Base-by-base conservation (phyloP, 2,888 invertebrate genomes). In the Pheosia gnoma region DNA sequence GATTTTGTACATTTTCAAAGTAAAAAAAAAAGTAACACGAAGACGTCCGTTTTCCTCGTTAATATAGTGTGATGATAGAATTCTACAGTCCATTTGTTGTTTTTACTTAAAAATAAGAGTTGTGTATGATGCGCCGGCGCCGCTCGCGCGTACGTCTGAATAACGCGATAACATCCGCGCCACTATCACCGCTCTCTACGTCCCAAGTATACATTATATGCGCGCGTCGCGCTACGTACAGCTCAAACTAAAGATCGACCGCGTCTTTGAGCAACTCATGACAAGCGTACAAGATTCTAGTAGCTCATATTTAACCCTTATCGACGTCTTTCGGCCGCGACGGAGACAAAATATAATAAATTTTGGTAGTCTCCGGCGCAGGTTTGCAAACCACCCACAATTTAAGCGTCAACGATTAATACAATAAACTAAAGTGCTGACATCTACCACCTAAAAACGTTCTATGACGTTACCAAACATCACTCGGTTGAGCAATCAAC, bases 1-100 rank as follows among this genome's bases (percentile, higher is more conserved):
- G 88, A 89, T 90, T 93, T 93, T 93, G 93, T 93, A 93, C 93
- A 92, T 92, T 92, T 88, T 88, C 88, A 89, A 90, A 84, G 79
- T 82, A 85, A 85, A 85, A 86, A 86, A 25, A 84, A 85, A 85
- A 80, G 69, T 77, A 86, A 86, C 85, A 84, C 85, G 83, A 85
- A 80, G 81, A 83, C 81, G 81, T 84, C 81, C 85, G 82, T 84
- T 86, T 85, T 85, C 79, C 76, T 86, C 83, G 80, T 83, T 85
- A 86, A 84, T 87, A 86, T 87, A 90, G 84, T 93, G 93, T 93
- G 93, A 93, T 93, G 93, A 92, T 93, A 91, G 83, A 87, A 88
- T 85, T 86, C 92, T 91, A 91, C 90, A 91, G 91, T 92, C 83
- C 78, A 72, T 83, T 88, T 89, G 86, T 87, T 87, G 83, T 85